A percentile compares a stretch with the other conserved stretches of the same genome.
phyloP scores from a whole-genome alignment of 2,113 vertebrate genomes.

The Vidua macroura region DNA sequence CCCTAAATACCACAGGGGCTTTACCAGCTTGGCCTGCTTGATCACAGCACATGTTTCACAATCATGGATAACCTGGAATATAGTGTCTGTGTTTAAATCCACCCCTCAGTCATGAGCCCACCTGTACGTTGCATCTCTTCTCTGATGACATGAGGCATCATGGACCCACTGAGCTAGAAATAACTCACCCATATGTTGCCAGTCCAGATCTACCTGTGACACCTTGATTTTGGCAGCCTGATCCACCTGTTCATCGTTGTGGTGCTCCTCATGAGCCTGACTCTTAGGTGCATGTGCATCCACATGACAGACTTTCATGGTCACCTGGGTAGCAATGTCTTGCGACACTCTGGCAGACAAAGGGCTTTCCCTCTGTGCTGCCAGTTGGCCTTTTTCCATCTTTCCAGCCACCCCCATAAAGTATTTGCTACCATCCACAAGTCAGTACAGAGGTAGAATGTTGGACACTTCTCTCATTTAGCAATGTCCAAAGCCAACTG shows the following conservation, averaged over 20 bases:
- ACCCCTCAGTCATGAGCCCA: neutral
- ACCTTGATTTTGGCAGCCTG: neutral
- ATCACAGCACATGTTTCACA: neutral
- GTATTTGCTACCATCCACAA: too few relatives aligned
- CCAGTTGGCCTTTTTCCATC: too few relatives aligned
- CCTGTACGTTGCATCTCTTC: neutral
- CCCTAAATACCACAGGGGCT: neutral
- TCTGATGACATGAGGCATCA: neutral
- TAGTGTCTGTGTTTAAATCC: neutral
- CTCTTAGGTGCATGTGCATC: too few relatives aligned
- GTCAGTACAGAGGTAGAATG: too few relatives aligned
- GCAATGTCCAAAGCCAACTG: too few relatives aligned
- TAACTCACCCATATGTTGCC: neutral
- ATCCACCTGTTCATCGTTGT: neutral
- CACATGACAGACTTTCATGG: too few relatives aligned
- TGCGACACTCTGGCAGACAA: too few relatives aligned
- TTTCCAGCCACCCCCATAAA: too few relatives aligned
- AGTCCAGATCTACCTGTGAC: neutral
- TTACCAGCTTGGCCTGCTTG: neutral
- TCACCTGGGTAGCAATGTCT: too few relatives aligned
- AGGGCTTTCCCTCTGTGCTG: too few relatives aligned
- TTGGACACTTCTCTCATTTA: too few relatives aligned
- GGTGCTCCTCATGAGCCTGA: too few relatives aligned
- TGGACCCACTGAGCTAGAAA: neutral
- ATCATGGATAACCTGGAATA: neutral